phyloP scores from a whole-genome alignment of 2,113 vertebrate species.

The Holacanthus passer region DNA sequence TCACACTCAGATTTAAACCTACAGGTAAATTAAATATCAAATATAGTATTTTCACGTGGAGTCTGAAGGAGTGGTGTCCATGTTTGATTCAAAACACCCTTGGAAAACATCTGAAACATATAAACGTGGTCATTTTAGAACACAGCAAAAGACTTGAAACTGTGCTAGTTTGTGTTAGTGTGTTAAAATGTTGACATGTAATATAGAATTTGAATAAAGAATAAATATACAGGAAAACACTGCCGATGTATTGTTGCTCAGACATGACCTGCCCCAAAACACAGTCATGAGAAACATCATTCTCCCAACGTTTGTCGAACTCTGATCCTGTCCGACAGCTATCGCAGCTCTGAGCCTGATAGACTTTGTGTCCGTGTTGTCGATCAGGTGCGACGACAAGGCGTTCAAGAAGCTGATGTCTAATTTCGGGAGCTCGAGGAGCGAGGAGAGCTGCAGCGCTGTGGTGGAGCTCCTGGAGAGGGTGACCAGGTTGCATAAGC shows the following conservation, averaged over 20 bases:
- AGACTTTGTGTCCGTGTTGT: not conserved
- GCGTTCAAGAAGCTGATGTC: conserved; percentile 81
- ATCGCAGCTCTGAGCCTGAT: not conserved
- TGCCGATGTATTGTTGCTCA: not conserved
- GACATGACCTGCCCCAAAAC: not conserved
- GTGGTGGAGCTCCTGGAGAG: conserved; percentile 82
- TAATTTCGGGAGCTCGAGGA: conserved; percentile 72
- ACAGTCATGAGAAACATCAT: not conserved
- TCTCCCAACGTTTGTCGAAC: not conserved
- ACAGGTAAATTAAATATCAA: too few species aligned
- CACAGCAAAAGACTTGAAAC: not conserved
- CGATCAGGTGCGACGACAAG: conserved; percentile 87
- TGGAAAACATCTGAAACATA: not conserved
- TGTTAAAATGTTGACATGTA: not conserved
- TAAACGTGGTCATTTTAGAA: not conserved
- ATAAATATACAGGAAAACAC: not conserved
- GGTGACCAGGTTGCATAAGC: conserved; percentile 80
- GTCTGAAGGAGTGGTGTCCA: too few species aligned
- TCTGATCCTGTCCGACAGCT: not conserved
- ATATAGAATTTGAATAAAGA: not conserved
- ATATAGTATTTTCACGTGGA: too few species aligned
- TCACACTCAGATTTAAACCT: too few species aligned
- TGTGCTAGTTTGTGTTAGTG: not conserved
- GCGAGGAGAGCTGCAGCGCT: conserved; percentile 70
- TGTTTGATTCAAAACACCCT: not conserved